Conservation (phyloP, 1,140 invertebrate genomes). For the Camponotus pennsylvanicus region DNA sequence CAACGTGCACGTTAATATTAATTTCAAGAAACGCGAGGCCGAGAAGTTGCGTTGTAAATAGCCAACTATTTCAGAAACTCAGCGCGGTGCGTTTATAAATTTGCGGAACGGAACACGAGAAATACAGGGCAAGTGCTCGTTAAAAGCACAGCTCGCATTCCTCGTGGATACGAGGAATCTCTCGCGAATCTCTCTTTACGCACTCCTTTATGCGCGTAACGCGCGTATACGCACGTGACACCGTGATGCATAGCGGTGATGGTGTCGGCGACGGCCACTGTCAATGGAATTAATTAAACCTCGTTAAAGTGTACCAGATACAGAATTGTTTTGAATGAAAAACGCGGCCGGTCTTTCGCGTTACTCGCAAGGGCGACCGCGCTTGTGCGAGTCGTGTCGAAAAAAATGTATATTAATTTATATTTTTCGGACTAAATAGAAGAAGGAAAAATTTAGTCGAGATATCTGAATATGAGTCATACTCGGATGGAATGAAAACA, state of each 20-base stretch:
- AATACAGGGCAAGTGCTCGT: slow-evolving; percentile 48
- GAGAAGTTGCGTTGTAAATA: slow-evolving; percentile 48
- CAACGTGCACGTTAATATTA: background rate
- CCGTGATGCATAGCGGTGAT: slow-evolving; percentile 39
- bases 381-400: background rate
- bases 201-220: background rate
- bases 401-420: background rate
- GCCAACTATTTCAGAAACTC: slow-evolving; percentile 60
- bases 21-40: slow-evolving; percentile 47
- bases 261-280: slow-evolving; percentile 31
- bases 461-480: background rate
- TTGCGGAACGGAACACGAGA: slow-evolving; percentile 14
- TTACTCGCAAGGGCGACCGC: slow-evolving; percentile 57
- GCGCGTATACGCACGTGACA: slow-evolving; percentile 51
- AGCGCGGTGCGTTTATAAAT: slow-evolving; percentile 38
- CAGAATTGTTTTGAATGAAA: slow-evolving; percentile 66
- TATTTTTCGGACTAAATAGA: background rate
- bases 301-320: slow-evolving; percentile 73
- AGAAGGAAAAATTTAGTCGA: background rate
- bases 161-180: slow-evolving; percentile 40
- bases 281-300: slow-evolving; percentile 74
- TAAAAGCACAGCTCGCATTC: slow-evolving; percentile 32
- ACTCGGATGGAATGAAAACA: background rate
- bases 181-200: slow-evolving; percentile 3
- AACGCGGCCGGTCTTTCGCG: background rate